A percentile compares a stretch with the other conserved stretches of the same genome.
Evolutionary conservation across 2,888 invertebrate species (phyloP).

Genomic region (Dexiosoma caninum): DNA sequence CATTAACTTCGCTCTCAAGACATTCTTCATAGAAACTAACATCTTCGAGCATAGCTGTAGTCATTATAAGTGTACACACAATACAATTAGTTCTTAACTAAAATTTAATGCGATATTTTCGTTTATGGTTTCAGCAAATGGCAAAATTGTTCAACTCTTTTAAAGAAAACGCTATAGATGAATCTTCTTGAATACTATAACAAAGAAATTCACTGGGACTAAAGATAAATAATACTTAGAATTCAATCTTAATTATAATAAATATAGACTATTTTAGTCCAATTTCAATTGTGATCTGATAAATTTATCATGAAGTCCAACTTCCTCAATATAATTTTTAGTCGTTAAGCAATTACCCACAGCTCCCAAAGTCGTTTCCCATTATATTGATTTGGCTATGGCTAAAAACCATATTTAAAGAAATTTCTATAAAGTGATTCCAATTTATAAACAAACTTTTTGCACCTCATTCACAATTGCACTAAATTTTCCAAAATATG

Average conservation of each 20-base stretch:
- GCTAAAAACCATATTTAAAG: too few relatives aligned
- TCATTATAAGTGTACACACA: conserved; percentile 88
- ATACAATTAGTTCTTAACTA: conserved; percentile 84
- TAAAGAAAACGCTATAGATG: conserved; percentile 89
- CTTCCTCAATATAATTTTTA: conserved; percentile 88
- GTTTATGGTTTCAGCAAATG: conserved; percentile 87
- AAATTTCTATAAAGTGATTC: too few relatives aligned
- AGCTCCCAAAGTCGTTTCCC: conserved; percentile 89
- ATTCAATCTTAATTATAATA: neutral
- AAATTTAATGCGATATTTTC: conserved; percentile 85
- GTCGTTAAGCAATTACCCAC: conserved; percentile 82
- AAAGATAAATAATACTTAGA: neutral
- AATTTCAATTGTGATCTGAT: conserved; percentile 88
- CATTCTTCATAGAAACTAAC: conserved; percentile 72
- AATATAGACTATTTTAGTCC: conserved; percentile 68
- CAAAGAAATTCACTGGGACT: conserved; percentile 73
- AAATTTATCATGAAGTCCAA: conserved; percentile 82
- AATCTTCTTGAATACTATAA: conserved; percentile 78
- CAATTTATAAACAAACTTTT: too few relatives aligned
- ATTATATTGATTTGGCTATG: too few relatives aligned
- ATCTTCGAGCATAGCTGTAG: conserved; percentile 79
- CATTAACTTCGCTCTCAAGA: conserved; percentile 66
- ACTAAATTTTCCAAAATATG: too few relatives aligned
- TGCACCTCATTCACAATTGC: too few relatives aligned
- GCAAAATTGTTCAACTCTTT: conserved; percentile 90